Percentiles rank a stretch among this genome's conserved stretches.
These are phyloP conservation scores for Conops quadrifasciatus DNA, from an alignment of 2,888 invertebrate genomes.

Conservation along the genomic window DNA sequence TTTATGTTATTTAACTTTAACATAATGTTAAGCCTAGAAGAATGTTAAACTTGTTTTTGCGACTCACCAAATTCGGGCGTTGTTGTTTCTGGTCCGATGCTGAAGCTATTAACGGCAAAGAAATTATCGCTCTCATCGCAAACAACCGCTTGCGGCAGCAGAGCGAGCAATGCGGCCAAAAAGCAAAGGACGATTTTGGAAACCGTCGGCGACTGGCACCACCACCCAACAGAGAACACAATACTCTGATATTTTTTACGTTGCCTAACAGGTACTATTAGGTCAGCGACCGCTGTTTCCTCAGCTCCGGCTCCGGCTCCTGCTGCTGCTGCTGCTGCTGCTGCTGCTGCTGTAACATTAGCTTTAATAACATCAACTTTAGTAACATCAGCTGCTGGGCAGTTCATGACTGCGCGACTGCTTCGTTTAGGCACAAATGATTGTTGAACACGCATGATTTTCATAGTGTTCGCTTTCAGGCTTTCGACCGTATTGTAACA, in stretches of 20 bases:
- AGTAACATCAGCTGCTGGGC: not conserved
- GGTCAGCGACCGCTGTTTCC: constrained; percentile 1
- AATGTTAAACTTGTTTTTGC: no score
- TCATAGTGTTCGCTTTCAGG: constrained; percentile 34
- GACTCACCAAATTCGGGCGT: constrained; percentile 65
- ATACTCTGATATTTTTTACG: not conserved
- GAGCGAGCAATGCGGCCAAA: constrained; percentile 48
- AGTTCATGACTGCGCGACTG: not conserved
- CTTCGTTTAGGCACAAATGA: constrained; percentile 50
- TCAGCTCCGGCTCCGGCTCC: not conserved
- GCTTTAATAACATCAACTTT: no score
- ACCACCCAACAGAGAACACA: not conserved
- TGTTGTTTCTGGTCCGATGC: constrained; percentile 62
- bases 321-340: not conserved
- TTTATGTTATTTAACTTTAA: no score
- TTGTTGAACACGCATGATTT: constrained; percentile 59
- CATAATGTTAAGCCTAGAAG: no score
- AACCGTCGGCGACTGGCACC: constrained; percentile 13
- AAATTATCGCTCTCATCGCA: constrained; percentile 63
- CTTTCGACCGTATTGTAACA: constrained; percentile 15
- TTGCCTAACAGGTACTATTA: not conserved
- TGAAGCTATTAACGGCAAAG: constrained; percentile 61
- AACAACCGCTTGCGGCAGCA: constrained; percentile 54
- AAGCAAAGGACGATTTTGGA: constrained; percentile 51
- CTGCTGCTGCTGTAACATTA: not conserved